A percentile compares a stretch with the other conserved stretches of the same genome.
These are phyloP conservation scores for Channa maculata DNA, from an alignment of 2,113 vertebrate species.

Conservation along the genomic window DNA sequence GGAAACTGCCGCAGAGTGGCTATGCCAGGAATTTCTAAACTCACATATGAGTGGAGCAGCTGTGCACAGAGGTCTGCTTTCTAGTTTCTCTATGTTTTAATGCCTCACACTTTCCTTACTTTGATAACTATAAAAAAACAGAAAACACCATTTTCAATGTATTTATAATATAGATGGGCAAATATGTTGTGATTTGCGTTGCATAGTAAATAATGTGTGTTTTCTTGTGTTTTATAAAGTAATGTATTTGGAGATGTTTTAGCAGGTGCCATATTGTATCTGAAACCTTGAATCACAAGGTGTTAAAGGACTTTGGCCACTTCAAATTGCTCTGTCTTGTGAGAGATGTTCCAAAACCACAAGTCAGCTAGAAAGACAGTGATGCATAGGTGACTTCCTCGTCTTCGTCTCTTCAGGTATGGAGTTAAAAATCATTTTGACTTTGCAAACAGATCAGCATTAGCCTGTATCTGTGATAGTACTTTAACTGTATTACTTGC, in stretches of 20 bases:
- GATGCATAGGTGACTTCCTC: constrained; percentile 49
- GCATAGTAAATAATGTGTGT: background rate
- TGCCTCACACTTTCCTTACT: constrained; percentile 24
- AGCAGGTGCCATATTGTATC: constrained; percentile 33
- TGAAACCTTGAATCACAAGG: constrained; percentile 67
- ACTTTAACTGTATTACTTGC: background rate
- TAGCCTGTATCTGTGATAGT: background rate
- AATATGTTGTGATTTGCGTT: background rate
- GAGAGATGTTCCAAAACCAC: constrained; percentile 57
- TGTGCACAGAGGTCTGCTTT: constrained; percentile 42
- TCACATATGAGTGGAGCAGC: constrained; percentile 59
- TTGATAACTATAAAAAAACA: constrained; percentile 4
- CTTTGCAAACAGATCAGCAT: background rate
- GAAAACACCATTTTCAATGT: background rate
- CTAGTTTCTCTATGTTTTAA: constrained; percentile 19
- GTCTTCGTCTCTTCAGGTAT: constrained; percentile 65
- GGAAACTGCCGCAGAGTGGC: constrained; percentile 33
- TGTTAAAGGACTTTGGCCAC: constrained; percentile 78
- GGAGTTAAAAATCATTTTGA: constrained; percentile 6
- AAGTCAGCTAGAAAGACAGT: constrained; percentile 29
- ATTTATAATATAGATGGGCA: background rate
- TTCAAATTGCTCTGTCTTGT: constrained; percentile 65
- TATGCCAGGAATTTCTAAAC: constrained; percentile 51
- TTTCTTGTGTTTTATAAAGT: rapidly evolving
- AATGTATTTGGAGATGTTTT: constrained; percentile 3